Evolutionary conservation across 2,797 vertebrate species (phyloP).

Genomic region (Allobates femoralis): DNA sequence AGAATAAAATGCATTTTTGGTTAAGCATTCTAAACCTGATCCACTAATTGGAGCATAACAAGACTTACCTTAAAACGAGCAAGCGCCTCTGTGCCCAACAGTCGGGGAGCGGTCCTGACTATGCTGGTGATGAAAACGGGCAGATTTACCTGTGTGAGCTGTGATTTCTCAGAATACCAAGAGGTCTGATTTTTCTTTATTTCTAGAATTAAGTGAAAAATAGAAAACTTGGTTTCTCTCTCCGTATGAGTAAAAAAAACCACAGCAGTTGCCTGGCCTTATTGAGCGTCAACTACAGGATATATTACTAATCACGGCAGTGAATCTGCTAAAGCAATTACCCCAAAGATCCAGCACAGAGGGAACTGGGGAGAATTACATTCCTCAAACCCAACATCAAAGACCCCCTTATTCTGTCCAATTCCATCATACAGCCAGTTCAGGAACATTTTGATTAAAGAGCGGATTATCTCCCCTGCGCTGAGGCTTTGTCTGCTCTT

Average conservation of each 20-base stretch:
- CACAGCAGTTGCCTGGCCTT: constrained; percentile 33
- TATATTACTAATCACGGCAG: constrained; percentile 68
- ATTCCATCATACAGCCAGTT: constrained; percentile 68
- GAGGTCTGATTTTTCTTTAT: constrained; percentile 6
- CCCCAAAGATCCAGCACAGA: constrained; percentile 54
- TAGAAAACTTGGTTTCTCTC: not conserved
- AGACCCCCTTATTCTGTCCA: constrained; percentile 67
- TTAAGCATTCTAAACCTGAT: constrained; percentile 28
- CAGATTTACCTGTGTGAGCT: not conserved
- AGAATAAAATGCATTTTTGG: not conserved
- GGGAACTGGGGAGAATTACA: constrained; percentile 67
- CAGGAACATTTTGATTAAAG: constrained; percentile 74
- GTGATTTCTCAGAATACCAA: not conserved
- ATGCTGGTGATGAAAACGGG: not conserved
- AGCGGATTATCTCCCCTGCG: constrained; percentile 73
- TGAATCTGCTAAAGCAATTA: constrained; percentile 68
- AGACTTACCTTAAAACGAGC: not conserved
- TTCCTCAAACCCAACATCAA: constrained; percentile 73
- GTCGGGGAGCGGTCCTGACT: not conserved
- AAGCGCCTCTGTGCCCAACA: not conserved
- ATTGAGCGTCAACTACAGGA: constrained; percentile 62
- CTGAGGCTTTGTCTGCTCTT: constrained; percentile 62
- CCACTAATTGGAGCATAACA: not conserved
- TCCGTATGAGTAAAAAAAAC: not conserved
- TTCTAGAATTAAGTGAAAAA: not conserved